phyloP scores from a whole-genome alignment of 1,140 invertebrate species.

The Penaeus indicus region DNA sequence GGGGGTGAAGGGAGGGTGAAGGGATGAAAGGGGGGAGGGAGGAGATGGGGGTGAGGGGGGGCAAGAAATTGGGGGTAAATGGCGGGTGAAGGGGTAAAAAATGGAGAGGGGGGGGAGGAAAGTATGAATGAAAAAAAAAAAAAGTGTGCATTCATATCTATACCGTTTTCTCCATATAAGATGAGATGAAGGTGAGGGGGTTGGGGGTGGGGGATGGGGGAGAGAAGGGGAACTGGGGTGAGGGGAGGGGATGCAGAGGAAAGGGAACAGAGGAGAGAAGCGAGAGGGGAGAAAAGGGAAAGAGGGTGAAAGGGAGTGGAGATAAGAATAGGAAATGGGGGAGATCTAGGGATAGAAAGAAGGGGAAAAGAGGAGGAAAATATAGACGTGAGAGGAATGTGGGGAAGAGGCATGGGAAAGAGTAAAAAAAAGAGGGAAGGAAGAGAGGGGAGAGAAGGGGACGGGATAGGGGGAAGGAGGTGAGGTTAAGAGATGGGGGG shows the following conservation, averaged over 20 bases:
- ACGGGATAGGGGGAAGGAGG: not conserved
- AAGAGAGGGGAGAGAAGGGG: slow-evolving; percentile 7
- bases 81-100: not conserved
- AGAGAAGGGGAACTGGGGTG: not conserved
- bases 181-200: not conserved
- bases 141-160: too few species aligned
- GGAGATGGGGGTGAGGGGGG: not conserved
- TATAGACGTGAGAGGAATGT: too few species aligned
- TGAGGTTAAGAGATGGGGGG: not conserved
- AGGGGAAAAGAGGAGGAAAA: not conserved
- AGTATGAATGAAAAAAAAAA: not conserved
- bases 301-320: not conserved
- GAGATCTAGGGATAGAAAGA: not conserved
- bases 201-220: too few species aligned
- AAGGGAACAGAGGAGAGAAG: not conserved
- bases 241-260: not conserved
- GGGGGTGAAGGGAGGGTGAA: not conserved
- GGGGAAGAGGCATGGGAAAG: not conserved
- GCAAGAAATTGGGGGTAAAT: not conserved
- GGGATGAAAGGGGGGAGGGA: not conserved
- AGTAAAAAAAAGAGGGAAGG: not conserved
- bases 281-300: not conserved
- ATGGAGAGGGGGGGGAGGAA: not conserved
- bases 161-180: too few species aligned
- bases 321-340: not conserved